phyloP scores from a whole-genome alignment of 2,797 vertebrate species.

The Poliocrania exsul region DNA sequence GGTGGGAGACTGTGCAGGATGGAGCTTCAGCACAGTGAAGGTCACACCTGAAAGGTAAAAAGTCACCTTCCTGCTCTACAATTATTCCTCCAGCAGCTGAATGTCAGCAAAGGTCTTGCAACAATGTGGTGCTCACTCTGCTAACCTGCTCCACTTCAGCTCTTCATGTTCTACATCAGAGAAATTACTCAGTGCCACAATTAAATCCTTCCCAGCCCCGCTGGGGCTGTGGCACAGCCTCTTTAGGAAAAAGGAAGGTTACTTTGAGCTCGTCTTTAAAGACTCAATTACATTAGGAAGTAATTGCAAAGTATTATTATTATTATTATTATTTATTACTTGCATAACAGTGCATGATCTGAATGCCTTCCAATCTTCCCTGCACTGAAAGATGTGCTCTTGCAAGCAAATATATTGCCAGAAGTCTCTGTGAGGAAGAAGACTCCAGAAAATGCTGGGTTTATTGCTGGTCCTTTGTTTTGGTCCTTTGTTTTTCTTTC shows the following conservation, averaged over 20 bases:
- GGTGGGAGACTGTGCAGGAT: neutral
- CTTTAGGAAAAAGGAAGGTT: neutral
- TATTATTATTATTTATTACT: neutral
- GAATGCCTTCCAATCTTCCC: neutral
- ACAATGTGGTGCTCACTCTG: neutral
- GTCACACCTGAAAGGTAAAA: neutral
- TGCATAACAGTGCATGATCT: neutral
- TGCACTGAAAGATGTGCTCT: neutral
- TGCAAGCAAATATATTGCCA: neutral
- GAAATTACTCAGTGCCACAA: constrained; percentile 6
- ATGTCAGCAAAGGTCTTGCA: neutral
- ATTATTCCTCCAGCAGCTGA: neutral
- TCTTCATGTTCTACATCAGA: neutral
- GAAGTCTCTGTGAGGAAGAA: neutral
- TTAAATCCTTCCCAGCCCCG: neutral
- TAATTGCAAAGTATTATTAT: neutral
- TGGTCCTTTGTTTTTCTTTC: neutral
- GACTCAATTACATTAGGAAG: neutral
- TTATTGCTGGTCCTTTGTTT: neutral
- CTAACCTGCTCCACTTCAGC: neutral
- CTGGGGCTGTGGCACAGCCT: neutral
- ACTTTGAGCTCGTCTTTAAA: neutral
- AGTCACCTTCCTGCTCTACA: neutral
- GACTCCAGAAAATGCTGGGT: neutral
- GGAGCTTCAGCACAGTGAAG: neutral